Conservation (phyloP, 2,797 vertebrate species). For the Trachurus trachurus region DNA sequence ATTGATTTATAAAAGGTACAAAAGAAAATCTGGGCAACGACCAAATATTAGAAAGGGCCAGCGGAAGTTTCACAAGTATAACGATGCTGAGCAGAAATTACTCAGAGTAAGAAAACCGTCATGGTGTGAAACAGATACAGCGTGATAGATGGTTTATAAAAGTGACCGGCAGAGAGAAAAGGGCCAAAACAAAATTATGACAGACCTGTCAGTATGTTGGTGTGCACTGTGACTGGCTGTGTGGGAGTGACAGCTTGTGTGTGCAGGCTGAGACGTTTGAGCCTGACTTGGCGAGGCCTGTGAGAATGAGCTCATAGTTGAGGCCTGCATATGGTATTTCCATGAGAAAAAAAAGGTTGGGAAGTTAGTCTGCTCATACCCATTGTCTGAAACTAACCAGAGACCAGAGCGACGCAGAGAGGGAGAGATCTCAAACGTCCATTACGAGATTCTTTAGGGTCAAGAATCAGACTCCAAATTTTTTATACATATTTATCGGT, state of each 20-base stretch:
- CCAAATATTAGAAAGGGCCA: not conserved
- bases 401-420: conserved; percentile 49
- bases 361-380: conserved; percentile 64
- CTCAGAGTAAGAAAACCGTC: conserved; percentile 7
- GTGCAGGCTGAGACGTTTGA: conserved; percentile 73
- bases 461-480: conserved; percentile 12
- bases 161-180: conserved; percentile 57
- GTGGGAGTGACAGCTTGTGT: conserved; percentile 71
- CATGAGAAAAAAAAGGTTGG: conserved; percentile 87
- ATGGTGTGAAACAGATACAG: not conserved
- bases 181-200: conserved; percentile 66
- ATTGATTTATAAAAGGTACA: not conserved
- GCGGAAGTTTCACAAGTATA: not conserved
- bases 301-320: conserved; percentile 88
- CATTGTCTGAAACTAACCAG: conserved; percentile 81
- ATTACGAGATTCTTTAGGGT: conserved; percentile 16
- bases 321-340: conserved; percentile 87
- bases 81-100: conserved; percentile 27
- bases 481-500: no score
- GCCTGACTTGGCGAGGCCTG: conserved; percentile 85
- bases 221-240: conserved; percentile 68
- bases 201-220: conserved; percentile 63
- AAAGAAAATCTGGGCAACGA: not conserved
- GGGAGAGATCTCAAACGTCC: conserved; percentile 45
- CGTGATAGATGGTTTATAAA: conserved; percentile 54